Percentiles rank a stretch among this genome's conserved stretches.
phyloP scores from a whole-genome alignment of 1,140 invertebrate genomes.

The Macrotrachela quadricornifera region DNA sequence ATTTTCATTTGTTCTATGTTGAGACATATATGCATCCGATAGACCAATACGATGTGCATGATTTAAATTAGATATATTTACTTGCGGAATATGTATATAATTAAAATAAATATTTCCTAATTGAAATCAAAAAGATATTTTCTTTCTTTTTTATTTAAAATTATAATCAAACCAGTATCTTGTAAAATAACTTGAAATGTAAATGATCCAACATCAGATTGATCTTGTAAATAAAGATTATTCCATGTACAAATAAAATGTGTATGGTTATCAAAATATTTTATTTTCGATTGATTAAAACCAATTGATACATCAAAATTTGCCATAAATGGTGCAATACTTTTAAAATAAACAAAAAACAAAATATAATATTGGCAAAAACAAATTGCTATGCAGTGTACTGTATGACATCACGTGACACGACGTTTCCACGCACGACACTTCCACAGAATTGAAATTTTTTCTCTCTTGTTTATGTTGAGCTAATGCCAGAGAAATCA shows the following conservation, averaged over 20 bases:
- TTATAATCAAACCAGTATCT: neutral
- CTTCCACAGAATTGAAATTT: no score
- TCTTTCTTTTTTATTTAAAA: no score
- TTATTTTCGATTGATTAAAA: slow-evolving; percentile 52
- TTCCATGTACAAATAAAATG: slow-evolving; percentile 8
- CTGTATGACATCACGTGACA: no score
- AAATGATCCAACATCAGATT: neutral
- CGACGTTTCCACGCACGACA: no score
- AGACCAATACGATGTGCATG: slow-evolving; percentile 4
- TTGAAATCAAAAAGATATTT: no score
- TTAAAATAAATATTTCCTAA: slow-evolving; percentile 7
- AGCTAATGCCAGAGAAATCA: no score
- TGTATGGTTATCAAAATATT: slow-evolving; percentile 56
- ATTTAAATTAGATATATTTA: slow-evolving; percentile 2
- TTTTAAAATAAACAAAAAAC: no score
- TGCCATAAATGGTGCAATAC: slow-evolving; percentile 89
- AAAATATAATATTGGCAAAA: no score
- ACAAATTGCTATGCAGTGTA: no score
- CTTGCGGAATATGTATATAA: slow-evolving; percentile 4
- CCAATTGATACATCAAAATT: slow-evolving; percentile 81
- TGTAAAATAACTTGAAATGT: slow-evolving; percentile 8
- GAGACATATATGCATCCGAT: slow-evolving; percentile 7
- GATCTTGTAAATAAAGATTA: slow-evolving; percentile 2
- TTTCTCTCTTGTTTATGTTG: no score
- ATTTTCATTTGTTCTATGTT: no score